Evolutionary conservation across 37 sponge, comb jelly and placozoan species (phyloP).

Genomic region (Bolinopsis microptera): DNA sequence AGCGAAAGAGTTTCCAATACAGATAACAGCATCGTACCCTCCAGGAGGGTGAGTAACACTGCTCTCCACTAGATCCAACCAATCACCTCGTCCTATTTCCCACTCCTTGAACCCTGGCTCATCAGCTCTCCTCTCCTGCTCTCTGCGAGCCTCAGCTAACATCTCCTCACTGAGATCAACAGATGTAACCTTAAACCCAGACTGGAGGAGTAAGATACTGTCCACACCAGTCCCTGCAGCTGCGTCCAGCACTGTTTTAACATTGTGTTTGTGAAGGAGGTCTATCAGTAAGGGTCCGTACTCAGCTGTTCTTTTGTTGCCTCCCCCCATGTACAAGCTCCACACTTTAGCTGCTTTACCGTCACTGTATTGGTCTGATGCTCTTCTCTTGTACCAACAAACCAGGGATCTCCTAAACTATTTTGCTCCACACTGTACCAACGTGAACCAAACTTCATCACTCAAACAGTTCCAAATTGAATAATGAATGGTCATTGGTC

Average conservation of each 20-base stretch:
- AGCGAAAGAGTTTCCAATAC: constrained; percentile 67
- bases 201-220: constrained; percentile 59
- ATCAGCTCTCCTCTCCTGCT: not conserved
- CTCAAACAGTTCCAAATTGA: no score
- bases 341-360: constrained; percentile 68
- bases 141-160: constrained; percentile 33
- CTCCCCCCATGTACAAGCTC: constrained; percentile 52
- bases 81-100: constrained; percentile 61
- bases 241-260: constrained; percentile 62
- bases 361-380: constrained; percentile 67
- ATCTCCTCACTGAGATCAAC: constrained; percentile 68
- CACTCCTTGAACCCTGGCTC: constrained; percentile 51
- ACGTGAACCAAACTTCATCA: not conserved
- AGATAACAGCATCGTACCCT: constrained; percentile 67
- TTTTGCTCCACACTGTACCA: not conserved
- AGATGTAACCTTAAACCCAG: constrained; percentile 49
- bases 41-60: constrained; percentile 3
- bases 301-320: not conserved
- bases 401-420: no score
- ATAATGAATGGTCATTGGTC: no score
- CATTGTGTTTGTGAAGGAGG: not conserved
- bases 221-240: constrained; percentile 70
- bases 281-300: constrained; percentile 30
- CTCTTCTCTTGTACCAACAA: not conserved
- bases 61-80: constrained; percentile 56